A percentile compares a stretch with the other conserved stretches of the same genome.
Conservation (phyloP, 2,888 invertebrate genomes). For the Empis livida region DNA sequence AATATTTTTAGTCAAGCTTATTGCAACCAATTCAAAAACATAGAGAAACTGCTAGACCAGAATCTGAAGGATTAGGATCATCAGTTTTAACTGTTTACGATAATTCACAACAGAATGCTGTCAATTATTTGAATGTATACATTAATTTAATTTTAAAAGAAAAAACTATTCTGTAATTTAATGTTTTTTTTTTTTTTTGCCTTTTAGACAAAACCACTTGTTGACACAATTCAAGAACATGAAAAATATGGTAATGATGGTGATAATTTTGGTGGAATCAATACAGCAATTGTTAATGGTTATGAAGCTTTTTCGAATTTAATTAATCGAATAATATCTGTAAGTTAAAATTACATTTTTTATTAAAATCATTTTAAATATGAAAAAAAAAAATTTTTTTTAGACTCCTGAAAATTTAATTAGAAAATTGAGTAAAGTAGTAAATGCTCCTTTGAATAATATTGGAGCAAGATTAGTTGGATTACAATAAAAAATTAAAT, state of each 20-base stretch:
- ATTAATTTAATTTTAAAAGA: not conserved
- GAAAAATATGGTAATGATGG: slow-evolving; percentile 69
- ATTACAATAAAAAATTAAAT: slow-evolving; percentile 13
- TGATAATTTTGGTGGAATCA: slow-evolving; percentile 50
- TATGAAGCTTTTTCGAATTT: slow-evolving; percentile 54
- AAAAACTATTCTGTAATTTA: not conserved
- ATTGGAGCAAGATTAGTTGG: slow-evolving; percentile 32
- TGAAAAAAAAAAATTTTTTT: slow-evolving; percentile 5
- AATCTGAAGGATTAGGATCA: slow-evolving; percentile 29
- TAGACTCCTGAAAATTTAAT: slow-evolving; percentile 30
- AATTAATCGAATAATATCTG: slow-evolving; percentile 48
- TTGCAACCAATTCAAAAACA: slow-evolving; percentile 20
- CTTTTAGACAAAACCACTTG: slow-evolving; percentile 51
- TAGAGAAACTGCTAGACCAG: slow-evolving; percentile 30
- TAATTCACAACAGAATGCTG: slow-evolving; percentile 24
- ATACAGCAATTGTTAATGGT: slow-evolving; percentile 51
- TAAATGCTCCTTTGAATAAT: slow-evolving; percentile 29
- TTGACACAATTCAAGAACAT: slow-evolving; percentile 60
- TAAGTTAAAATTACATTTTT: slow-evolving; percentile 27
- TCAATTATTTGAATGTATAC: slow-evolving; percentile 25
- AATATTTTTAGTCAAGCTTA: slow-evolving; percentile 9
- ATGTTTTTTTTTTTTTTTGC: too few relatives aligned
- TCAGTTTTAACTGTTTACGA: slow-evolving; percentile 28
- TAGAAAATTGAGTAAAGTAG: slow-evolving; percentile 27
- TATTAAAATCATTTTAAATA: slow-evolving; percentile 1